phyloP scores from a whole-genome alignment of 2,888 invertebrate genomes.

The Danaus chrysippus region DNA sequence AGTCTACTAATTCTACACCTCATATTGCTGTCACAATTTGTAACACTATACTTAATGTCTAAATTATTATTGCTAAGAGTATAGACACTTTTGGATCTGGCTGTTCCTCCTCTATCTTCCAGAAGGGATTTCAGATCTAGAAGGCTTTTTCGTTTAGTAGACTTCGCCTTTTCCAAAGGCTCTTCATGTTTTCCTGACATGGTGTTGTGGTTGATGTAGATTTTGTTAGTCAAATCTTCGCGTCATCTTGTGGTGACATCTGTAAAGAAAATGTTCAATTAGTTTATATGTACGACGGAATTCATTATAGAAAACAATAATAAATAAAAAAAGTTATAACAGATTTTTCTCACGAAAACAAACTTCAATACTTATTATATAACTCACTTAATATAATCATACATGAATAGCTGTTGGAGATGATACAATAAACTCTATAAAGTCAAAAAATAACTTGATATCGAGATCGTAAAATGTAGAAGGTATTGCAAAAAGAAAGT shows the following conservation, averaged over 20 bases:
- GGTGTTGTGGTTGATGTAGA: conserved; percentile 39
- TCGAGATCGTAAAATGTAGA: conserved; percentile 29
- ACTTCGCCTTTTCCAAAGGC: conserved; percentile 59
- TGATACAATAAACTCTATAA: conserved; percentile 22
- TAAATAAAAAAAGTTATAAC: neutral
- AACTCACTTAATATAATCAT: too few species aligned
- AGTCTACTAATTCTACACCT: conserved; percentile 59
- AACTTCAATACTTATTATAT: neutral
- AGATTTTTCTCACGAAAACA: neutral
- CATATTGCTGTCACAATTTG: conserved; percentile 42
- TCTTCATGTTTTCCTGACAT: conserved; percentile 49
- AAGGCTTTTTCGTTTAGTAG: conserved; percentile 55
- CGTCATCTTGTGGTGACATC: conserved; percentile 66
- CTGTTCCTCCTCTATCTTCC: conserved; percentile 69
- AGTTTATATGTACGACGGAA: neutral
- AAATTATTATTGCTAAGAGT: conserved; percentile 52
- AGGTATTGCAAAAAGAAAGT: conserved; percentile 2
- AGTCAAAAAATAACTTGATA: conserved; percentile 45
- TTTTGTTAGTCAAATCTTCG: conserved; percentile 59
- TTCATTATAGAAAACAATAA: neutral
- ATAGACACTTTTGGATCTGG: conserved; percentile 38
- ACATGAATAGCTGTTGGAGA: conserved; percentile 30
- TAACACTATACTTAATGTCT: conserved; percentile 52
- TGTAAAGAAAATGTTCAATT: conserved; percentile 50
- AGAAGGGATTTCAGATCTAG: conserved; percentile 67